phyloP scores from a whole-genome alignment of 2,113 vertebrate species.

The Chinchilla lanigera region DNA sequence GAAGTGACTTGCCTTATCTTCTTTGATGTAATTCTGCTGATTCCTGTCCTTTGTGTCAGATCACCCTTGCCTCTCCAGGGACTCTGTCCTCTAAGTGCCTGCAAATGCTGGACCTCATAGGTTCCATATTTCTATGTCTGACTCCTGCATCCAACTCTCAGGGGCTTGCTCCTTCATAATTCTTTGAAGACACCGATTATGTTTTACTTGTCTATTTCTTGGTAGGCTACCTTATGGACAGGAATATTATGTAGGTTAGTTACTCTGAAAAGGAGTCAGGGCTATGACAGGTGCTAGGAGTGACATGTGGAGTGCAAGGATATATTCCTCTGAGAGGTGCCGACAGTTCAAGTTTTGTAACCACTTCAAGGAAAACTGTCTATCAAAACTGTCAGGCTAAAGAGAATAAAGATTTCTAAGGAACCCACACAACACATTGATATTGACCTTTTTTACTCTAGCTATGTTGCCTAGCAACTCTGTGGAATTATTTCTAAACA shows the following conservation, averaged over 20 bases:
- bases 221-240: neutral
- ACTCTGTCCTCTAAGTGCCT: neutral
- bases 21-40: neutral
- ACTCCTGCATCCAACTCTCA: neutral
- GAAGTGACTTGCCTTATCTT: neutral
- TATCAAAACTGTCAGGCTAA: slow-evolving; percentile 9
- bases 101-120: neutral
- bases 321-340: neutral
- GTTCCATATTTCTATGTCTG: neutral
- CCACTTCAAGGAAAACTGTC: slow-evolving; percentile 27
- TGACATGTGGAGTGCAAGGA: neutral
- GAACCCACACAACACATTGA: slow-evolving; percentile 69
- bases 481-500: slow-evolving; percentile 81
- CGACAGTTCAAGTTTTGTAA: slow-evolving; percentile 28
- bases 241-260: neutral
- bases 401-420: slow-evolving; percentile 77
- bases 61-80: neutral
- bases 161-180: neutral
- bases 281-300: neutral
- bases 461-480: slow-evolving; percentile 85
- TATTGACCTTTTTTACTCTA: slow-evolving; percentile 75
- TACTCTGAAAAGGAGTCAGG: neutral
- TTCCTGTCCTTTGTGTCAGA: neutral
- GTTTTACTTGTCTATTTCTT: neutral
- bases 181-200: neutral